Conservation (phyloP, 2,113 vertebrate species). For the Conger conger region DNA sequence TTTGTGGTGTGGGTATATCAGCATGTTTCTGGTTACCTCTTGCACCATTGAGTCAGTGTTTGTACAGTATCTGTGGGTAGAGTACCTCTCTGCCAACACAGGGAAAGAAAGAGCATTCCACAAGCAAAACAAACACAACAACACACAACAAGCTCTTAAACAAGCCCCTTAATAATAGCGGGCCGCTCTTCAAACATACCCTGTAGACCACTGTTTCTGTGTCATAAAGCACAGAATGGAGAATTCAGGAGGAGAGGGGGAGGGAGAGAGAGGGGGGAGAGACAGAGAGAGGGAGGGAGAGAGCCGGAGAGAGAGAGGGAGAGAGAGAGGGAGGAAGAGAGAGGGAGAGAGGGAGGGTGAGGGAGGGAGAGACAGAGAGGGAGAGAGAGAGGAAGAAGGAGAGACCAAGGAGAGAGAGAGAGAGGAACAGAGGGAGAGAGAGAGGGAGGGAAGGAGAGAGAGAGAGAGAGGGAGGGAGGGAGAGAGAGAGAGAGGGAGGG, state of each 20-base stretch:
- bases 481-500: no score
- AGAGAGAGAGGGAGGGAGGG: neutral
- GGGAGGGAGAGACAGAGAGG: no score
- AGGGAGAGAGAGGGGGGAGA: neutral
- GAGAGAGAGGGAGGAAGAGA: no score
- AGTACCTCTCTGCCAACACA: conserved; percentile 37
- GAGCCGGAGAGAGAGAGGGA: no score
- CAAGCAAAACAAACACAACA: conserved; percentile 37
- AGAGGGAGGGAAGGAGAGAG: neutral
- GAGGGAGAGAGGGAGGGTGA: no score
- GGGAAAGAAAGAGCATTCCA: conserved; percentile 36
- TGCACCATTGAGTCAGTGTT: conserved; percentile 32
- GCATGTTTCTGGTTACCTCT: conserved; percentile 31
- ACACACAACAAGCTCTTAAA: conserved; percentile 31
- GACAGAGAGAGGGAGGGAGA: no score
- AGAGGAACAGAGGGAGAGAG: no score
- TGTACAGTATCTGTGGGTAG: conserved; percentile 23
- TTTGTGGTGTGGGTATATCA: conserved; percentile 30
- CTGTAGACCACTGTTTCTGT: conserved; percentile 8
- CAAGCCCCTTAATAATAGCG: conserved; percentile 32
- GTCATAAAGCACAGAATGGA: neutral
- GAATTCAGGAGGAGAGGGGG: neutral
- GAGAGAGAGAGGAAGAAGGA: no score
- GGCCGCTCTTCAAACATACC: conserved; percentile 29
- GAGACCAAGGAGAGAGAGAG: no score